Evolutionary conservation across 2,797 vertebrate genomes (phyloP).

Genomic region (Enteromius anoplus): DNA sequence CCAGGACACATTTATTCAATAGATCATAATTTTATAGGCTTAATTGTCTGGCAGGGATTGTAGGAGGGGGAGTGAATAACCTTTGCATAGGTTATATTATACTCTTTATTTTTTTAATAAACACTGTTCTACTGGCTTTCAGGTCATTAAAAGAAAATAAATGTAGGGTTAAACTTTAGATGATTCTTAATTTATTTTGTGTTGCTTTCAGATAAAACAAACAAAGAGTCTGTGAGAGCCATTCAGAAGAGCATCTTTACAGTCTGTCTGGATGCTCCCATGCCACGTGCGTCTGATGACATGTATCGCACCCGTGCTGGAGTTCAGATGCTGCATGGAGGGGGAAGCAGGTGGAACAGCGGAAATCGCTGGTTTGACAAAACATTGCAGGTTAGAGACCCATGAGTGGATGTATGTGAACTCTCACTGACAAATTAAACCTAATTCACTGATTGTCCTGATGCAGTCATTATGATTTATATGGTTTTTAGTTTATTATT

Average conservation of each 20-base stretch:
- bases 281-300: slow-evolving; percentile 78
- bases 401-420: background rate
- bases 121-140: background rate
- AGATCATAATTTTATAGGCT: too few species aligned
- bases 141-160: background rate
- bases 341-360: slow-evolving; percentile 81
- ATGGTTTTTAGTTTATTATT: slow-evolving; percentile 84
- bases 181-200: background rate
- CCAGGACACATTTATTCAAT: background rate
- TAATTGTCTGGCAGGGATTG: background rate
- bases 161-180: background rate
- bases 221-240: slow-evolving; percentile 84
- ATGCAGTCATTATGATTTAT: background rate
- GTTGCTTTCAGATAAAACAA: slow-evolving; percentile 82
- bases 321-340: slow-evolving; percentile 88
- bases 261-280: slow-evolving; percentile 86
- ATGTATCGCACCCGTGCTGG: slow-evolving; percentile 80
- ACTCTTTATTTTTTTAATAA: background rate
- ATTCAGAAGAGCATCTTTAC: slow-evolving; percentile 95
- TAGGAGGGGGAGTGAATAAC: too few species aligned
- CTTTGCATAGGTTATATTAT: too few species aligned
- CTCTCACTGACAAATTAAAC: background rate
- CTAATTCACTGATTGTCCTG: background rate
- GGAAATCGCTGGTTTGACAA: slow-evolving; percentile 99
- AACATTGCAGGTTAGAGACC: slow-evolving; percentile 86